phyloP scores from a whole-genome alignment of 2,888 invertebrate species.

The Lepidocyrtoides sp. region DNA sequence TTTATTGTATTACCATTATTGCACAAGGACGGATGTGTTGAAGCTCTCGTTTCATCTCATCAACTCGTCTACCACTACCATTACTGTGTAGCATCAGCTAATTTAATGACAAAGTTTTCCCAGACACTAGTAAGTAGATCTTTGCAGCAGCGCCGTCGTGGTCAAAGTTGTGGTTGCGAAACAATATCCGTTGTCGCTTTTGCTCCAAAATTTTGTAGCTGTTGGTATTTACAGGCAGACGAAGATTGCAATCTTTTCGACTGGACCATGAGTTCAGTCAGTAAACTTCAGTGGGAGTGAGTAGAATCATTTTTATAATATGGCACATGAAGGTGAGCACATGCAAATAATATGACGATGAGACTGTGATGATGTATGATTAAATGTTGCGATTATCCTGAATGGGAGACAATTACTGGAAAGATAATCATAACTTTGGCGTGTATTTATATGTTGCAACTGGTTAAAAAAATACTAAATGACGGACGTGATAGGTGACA shows the following conservation, averaged over 20 bases:
- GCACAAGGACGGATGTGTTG: constrained; percentile 32
- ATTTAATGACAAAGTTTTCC: constrained; percentile 23
- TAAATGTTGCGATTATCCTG: too few species aligned
- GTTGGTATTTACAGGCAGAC: background rate
- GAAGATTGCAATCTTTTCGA: background rate
- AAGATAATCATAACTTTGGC: too few species aligned
- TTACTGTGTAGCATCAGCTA: constrained; percentile 3
- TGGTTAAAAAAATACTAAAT: too few species aligned
- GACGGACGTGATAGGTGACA: too few species aligned
- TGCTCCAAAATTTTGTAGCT: background rate
- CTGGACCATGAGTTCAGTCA: too few species aligned
- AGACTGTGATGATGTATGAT: too few species aligned
- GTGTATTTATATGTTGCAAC: too few species aligned
- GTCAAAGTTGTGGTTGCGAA: background rate
- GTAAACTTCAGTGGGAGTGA: too few species aligned
- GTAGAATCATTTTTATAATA: too few species aligned
- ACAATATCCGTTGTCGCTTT: background rate
- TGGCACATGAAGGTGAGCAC: too few species aligned
- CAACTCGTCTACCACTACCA: background rate
- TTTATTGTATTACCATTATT: background rate
- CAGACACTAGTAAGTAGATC: background rate
- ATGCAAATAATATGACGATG: too few species aligned
- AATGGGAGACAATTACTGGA: too few species aligned
- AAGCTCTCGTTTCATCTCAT: constrained; percentile 16
- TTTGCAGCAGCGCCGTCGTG: background rate